Percentiles rank a stretch among this genome's conserved stretches.
phyloP scores from a whole-genome alignment of 2,888 invertebrate species.

The Hydrotaea cyrtoneurina region DNA sequence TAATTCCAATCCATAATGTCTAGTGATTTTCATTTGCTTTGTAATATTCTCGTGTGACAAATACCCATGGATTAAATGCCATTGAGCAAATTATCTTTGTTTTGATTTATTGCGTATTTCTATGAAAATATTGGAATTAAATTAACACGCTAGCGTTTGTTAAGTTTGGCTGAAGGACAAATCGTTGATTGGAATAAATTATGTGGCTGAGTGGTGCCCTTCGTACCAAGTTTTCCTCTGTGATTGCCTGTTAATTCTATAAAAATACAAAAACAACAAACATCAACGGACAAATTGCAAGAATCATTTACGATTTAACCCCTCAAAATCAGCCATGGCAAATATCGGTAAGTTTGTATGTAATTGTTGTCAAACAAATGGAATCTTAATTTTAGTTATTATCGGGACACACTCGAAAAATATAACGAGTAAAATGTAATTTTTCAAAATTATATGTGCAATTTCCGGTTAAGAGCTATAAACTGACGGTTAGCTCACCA shows the following conservation, averaged over 20 bases:
- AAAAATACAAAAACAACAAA: background rate
- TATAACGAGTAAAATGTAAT: too few species aligned
- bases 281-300: background rate
- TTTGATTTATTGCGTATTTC: background rate
- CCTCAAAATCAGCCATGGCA: constrained; percentile 1
- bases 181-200: background rate
- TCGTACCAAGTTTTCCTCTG: background rate
- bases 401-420: background rate
- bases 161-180: background rate
- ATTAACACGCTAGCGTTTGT: background rate
- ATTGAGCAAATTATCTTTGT: background rate
- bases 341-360: constrained; percentile 14
- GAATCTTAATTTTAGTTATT: background rate
- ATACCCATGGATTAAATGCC: constrained; percentile 10
- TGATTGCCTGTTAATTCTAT: background rate
- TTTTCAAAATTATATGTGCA: too few species aligned
- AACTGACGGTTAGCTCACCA: too few species aligned
- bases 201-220: background rate
- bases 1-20: background rate
- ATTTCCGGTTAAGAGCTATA: too few species aligned
- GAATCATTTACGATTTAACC: background rate
- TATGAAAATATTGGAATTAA: background rate
- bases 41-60: background rate
- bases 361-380: background rate
- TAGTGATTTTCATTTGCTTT: constrained; percentile 37